Base-by-base conservation (phyloP, 92 coral and sea anemone genomes). In the Plumapathes pennacea region DNA sequence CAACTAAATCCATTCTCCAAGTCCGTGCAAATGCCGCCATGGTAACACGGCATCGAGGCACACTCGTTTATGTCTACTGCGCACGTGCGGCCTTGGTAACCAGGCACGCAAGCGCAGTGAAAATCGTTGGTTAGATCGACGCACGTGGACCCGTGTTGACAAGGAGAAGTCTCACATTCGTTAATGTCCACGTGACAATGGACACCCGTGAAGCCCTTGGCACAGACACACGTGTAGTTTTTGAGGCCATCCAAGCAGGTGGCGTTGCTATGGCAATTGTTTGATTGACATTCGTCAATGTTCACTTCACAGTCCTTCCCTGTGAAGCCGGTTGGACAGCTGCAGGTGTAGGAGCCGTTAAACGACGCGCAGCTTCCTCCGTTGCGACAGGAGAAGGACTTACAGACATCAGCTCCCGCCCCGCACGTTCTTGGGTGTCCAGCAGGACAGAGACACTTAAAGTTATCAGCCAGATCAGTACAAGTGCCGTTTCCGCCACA, bases 71-170 rank as follows among this genome's bases (percentile, higher is more conserved):
- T 71, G 32, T 82, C 89, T 4, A 86, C 76, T 18, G 85, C 54
- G 32, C 95, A 86, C 18, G 89, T 82, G 17, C 75, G 89, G 25
- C 95, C 95, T 61, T 86, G 73, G 72, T 75, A 86, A 2, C 95
- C 95, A 6, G 89, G 66, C 0, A 51, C 39, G 62, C 95, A 86
- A 14, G 41, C 32, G 51, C 95, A 86, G 20, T 50, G 62, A 41
- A 82, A 86, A 52, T 81, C 95, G 44, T 86, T 86, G 5, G 62
- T 51, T 39, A 76, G 66, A 57, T 86, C 89, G 2, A 64, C 32
- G 41, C 95, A 86, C 19, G 67, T 71, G 3, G 74, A 75, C 18
- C 85, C 89, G 47, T 86, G 72, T 27, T 33, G 45, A 38, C 95
- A 86, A 2, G 89, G 89, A 38, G 40, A 25, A 15, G 13, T 64